Evolutionary conservation across 2,797 vertebrate species (phyloP).

Genomic region (Sebastes kiyomatsui): DNA sequence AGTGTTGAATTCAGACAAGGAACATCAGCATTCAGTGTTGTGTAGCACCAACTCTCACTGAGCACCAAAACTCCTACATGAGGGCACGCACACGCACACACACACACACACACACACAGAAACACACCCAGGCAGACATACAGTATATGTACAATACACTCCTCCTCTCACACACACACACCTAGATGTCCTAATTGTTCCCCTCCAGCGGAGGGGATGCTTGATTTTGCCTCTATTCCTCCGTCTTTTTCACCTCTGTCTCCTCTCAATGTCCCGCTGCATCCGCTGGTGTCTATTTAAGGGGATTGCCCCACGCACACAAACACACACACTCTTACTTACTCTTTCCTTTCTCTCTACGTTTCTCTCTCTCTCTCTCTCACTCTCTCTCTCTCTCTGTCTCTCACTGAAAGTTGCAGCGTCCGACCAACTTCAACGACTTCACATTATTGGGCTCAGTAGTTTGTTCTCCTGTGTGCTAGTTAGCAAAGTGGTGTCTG

Average conservation of each 20-base stretch:
- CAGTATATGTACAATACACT: too few relatives aligned
- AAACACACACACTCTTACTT: background rate
- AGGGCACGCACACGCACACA: background rate
- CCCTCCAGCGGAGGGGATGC: constrained; percentile 29
- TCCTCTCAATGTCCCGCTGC: constrained; percentile 16
- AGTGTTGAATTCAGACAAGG: background rate
- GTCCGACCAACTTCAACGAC: background rate
- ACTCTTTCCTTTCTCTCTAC: background rate
- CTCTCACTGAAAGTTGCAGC: constrained; percentile 22
- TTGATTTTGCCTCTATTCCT: constrained; percentile 13
- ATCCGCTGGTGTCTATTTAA: constrained; percentile 24
- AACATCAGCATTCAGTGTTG: constrained; percentile 27
- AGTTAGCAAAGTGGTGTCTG: background rate
- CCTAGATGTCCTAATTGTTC: constrained; percentile 27
- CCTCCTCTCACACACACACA: background rate
- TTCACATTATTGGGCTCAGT: constrained; percentile 16
- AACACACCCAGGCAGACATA: too few relatives aligned
- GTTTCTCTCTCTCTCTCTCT: background rate
- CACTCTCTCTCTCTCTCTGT: background rate
- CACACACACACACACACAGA: background rate
- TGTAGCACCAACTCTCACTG: constrained; percentile 39
- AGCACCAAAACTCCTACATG: constrained; percentile 6
- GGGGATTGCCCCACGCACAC: background rate
- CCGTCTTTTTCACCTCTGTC: constrained; percentile 27
- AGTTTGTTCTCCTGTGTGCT: background rate